These are phyloP conservation scores for Oryzias woworae DNA, from an alignment of 2,113 vertebrate genomes.

Conservation along the genomic window DNA sequence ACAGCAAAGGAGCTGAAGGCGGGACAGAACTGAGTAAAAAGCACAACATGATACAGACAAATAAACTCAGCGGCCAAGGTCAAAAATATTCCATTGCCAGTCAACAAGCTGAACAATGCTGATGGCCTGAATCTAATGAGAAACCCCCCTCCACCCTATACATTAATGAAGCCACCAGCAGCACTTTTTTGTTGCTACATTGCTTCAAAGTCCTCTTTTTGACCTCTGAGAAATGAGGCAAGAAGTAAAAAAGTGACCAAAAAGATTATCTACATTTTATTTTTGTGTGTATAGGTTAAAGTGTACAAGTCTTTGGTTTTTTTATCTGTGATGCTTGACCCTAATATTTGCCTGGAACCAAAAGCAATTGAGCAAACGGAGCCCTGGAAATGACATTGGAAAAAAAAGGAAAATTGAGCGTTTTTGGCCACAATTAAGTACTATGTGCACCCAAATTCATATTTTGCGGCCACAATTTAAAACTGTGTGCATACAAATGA, in stretches of 20 bases:
- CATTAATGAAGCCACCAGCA: conserved; percentile 41
- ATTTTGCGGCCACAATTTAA: no score
- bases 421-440: no score
- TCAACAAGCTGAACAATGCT: conserved; percentile 62
- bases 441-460: no score
- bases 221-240: conserved; percentile 56
- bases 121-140: conserved; percentile 61
- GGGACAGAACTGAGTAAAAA: conserved; percentile 43
- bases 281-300: no score
- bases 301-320: no score
- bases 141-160: conserved; percentile 13
- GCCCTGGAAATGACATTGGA: no score
- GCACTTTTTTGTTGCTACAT: conserved; percentile 48
- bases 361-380: no score
- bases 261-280: background rate
- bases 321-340: no score
- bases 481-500: no score
- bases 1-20: conserved; percentile 45
- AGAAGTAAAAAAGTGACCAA: conserved; percentile 44
- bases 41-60: conserved; percentile 64
- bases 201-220: conserved; percentile 48
- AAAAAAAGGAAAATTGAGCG: no score
- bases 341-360: no score
- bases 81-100: conserved; percentile 70
- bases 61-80: conserved; percentile 52